Evolutionary conservation across 2,113 vertebrate genomes (phyloP).

Genomic region (Callaeas wilsoni): DNA sequence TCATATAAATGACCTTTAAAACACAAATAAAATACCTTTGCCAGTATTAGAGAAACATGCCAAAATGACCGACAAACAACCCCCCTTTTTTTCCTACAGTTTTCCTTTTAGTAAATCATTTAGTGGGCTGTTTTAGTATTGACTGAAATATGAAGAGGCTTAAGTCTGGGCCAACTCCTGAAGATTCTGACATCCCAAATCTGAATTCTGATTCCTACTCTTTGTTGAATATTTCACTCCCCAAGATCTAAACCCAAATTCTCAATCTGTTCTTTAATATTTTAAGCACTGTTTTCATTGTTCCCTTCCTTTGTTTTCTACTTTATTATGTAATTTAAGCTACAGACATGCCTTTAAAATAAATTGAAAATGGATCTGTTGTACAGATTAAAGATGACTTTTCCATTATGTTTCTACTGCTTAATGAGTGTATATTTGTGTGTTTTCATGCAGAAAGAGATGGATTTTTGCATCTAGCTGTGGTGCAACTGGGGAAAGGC

Average conservation of each 20-base stretch:
- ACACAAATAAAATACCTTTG: neutral
- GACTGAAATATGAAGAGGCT: neutral
- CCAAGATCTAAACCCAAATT: neutral
- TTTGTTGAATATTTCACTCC: neutral
- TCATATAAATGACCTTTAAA: neutral
- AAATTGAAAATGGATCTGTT: neutral
- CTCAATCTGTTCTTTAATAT: neutral
- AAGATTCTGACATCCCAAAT: neutral
- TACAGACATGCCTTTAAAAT: neutral
- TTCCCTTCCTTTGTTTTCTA: neutral
- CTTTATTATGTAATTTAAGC: neutral
- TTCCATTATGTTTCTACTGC: neutral
- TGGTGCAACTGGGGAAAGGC: neutral
- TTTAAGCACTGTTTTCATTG: neutral
- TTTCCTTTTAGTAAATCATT: neutral
- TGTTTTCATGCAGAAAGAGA: neutral
- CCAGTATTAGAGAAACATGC: neutral
- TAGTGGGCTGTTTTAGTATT: neutral
- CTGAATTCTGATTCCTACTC: neutral
- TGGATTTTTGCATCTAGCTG: neutral
- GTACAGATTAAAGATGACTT: neutral
- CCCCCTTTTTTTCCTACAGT: rapidly evolving
- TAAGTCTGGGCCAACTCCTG: neutral
- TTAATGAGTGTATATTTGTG: neutral
- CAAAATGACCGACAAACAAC: neutral